Evolutionary conservation across 2,113 vertebrate species (phyloP).

Genomic region (Suricata suricatta): DNA sequence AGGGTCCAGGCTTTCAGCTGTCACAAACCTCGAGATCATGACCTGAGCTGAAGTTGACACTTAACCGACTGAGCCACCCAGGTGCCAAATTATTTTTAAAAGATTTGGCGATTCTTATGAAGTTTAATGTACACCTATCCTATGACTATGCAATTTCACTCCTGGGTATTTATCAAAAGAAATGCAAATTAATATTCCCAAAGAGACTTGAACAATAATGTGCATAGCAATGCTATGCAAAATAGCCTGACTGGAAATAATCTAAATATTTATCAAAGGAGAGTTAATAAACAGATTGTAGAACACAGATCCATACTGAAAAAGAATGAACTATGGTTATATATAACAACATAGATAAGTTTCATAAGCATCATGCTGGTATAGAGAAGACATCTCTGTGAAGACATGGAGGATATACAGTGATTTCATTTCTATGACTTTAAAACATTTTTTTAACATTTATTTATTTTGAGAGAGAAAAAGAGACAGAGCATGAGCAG

Average conservation of each 20-base stretch:
- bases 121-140: background rate
- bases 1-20: no score
- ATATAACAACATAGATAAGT: background rate
- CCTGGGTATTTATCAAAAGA: background rate
- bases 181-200: background rate
- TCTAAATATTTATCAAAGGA: background rate
- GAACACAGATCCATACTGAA: background rate
- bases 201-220: background rate
- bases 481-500: no score
- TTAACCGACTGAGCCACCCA: no score
- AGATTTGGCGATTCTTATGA: background rate
- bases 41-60: no score
- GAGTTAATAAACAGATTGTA: background rate
- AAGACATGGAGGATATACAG: background rate
- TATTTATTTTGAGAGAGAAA: no score
- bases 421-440: background rate
- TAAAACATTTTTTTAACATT: background rate
- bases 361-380: background rate
- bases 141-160: background rate
- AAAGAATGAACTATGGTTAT: background rate
- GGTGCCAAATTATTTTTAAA: background rate
- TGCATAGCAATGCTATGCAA: background rate
- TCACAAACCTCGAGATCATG: no score
- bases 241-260: background rate
- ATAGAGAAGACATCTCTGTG: background rate